phyloP scores from a whole-genome alignment of 1,140 invertebrate species.

The Ridgeia piscesae region DNA sequence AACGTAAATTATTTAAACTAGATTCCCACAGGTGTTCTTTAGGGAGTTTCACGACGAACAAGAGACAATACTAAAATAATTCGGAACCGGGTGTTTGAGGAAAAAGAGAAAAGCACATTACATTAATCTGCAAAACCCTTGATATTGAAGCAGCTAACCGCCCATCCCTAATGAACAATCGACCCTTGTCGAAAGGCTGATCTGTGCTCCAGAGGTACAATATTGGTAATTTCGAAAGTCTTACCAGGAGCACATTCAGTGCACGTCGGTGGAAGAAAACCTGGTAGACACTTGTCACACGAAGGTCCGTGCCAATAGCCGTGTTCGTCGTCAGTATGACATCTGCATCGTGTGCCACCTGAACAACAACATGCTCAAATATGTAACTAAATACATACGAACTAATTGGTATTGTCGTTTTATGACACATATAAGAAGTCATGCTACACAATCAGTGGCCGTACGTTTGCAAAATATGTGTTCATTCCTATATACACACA shows the following conservation, averaged over 20 bases:
- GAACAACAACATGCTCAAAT: background rate
- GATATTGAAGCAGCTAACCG: no score
- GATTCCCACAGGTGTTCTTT: no score
- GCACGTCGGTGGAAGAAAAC: constrained; percentile 41
- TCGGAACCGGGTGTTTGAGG: no score
- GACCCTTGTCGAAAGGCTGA: no score
- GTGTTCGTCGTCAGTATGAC: constrained; percentile 37
- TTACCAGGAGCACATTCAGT: constrained; percentile 41
- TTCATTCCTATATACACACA: no score
- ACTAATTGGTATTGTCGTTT: background rate
- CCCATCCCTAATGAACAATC: no score
- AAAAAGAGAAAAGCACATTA: no score
- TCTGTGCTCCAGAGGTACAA: no score
- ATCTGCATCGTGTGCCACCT: constrained; percentile 43
- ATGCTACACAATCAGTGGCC: background rate
- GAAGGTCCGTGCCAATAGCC: constrained; percentile 44
- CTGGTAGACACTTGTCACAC: constrained; percentile 41
- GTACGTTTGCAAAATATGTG: background rate
- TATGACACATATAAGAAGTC: background rate
- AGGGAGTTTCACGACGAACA: no score
- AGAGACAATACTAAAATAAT: no score
- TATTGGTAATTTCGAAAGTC: constrained; percentile 11
- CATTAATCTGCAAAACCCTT: no score
- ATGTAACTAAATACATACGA: background rate
- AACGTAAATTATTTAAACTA: no score